These are phyloP conservation scores for Asbolus verrucosus DNA, from an alignment of 1,140 invertebrate genomes.

Conservation along the genomic window DNA sequence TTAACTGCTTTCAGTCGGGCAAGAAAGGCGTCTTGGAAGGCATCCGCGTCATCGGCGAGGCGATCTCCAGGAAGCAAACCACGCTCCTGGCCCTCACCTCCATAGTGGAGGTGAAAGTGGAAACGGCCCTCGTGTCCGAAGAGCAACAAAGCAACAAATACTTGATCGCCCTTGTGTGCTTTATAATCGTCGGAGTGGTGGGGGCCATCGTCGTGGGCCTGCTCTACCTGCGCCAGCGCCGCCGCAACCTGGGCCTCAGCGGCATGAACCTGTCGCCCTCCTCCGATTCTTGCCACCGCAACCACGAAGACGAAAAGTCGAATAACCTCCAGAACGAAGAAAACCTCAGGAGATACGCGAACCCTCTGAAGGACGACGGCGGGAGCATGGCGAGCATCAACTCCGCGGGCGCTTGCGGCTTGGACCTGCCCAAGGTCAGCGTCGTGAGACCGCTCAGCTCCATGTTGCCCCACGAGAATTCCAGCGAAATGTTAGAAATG, in stretches of 20 bases:
- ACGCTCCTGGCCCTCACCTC: constrained; percentile 76
- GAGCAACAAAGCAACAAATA: constrained; percentile 67
- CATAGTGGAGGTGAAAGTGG: constrained; percentile 83
- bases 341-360: constrained; percentile 80
- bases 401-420: constrained; percentile 59
- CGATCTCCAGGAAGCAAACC: constrained; percentile 75
- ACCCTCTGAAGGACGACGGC: constrained; percentile 72
- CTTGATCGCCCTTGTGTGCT: constrained; percentile 67
- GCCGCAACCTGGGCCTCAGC: constrained; percentile 68
- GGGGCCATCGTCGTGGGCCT: constrained; percentile 65
- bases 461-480: constrained; percentile 62
- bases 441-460: constrained; percentile 72
- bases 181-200: constrained; percentile 68
- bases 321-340: constrained; percentile 93
- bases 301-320: constrained; percentile 86
- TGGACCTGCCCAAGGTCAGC: constrained; percentile 67
- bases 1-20: constrained; percentile 68
- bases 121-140: constrained; percentile 75
- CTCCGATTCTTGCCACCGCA: constrained; percentile 71
- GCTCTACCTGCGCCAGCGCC: constrained; percentile 68
- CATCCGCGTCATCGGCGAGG: constrained; percentile 76
- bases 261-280: constrained; percentile 69
- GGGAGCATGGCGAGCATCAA: constrained; percentile 63
- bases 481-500: constrained; percentile 74
- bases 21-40: constrained; percentile 72